These are phyloP conservation scores for Otus scops DNA, from an alignment of 2,797 vertebrate species.

Conservation along the genomic window DNA sequence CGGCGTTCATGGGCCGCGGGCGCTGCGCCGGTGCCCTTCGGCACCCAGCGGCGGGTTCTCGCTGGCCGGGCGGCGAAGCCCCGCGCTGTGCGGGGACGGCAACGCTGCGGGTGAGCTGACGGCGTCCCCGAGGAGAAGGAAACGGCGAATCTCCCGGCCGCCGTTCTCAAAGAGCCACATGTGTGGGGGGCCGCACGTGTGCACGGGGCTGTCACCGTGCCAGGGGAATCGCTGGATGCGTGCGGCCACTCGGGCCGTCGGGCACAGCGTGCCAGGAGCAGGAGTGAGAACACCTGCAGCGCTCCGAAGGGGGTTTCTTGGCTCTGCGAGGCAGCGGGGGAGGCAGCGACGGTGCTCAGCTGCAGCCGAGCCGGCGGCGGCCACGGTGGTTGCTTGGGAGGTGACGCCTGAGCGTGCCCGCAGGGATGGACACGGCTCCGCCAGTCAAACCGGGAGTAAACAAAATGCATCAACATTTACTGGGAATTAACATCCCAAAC, in stretches of 20 bases:
- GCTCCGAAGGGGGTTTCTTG: background rate
- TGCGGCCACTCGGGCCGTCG: rapidly evolving
- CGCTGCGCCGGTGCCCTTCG: too few relatives aligned
- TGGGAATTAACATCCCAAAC: background rate
- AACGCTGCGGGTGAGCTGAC: rapidly evolving
- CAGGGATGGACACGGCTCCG: background rate
- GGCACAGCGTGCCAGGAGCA: background rate
- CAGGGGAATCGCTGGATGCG: rapidly evolving
- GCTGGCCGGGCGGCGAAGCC: rapidly evolving
- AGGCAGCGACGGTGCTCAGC: background rate
- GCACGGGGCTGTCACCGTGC: rapidly evolving
- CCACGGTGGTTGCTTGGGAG: background rate
- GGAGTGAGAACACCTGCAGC: background rate
- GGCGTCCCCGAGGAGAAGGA: rapidly evolving
- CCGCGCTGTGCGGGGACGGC: rapidly evolving
- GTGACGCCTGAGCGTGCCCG: rapidly evolving
- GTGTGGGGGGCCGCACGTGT: too few relatives aligned
- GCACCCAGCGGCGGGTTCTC: rapidly evolving
- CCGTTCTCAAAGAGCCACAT: background rate
- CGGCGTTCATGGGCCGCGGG: too few relatives aligned
- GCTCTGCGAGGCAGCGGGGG: background rate
- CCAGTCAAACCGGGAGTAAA: background rate
- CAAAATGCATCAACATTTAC: constrained; percentile 35
- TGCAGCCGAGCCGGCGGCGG: rapidly evolving
- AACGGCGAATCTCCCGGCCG: rapidly evolving